Evolutionary conservation across 2,888 invertebrate species (phyloP).

Genomic region (Drosophila limbata): DNA sequence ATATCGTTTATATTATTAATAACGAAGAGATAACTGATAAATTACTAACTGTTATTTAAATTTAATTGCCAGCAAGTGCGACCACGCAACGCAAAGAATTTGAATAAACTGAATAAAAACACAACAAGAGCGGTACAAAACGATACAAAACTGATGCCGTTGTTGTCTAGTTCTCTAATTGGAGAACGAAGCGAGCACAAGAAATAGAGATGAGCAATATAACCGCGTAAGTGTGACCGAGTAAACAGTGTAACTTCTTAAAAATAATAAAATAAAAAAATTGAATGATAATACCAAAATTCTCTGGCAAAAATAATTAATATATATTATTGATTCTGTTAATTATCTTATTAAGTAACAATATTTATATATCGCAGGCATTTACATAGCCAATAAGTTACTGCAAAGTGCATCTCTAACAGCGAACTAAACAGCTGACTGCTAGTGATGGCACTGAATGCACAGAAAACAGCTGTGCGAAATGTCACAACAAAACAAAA

Average conservation of each 20-base stretch:
- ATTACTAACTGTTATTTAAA: slow-evolving; percentile 6
- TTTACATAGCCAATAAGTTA: neutral
- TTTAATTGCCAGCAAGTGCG: slow-evolving; percentile 7
- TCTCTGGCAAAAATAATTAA: too few species aligned
- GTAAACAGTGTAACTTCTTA: neutral
- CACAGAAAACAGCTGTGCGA: slow-evolving; percentile 45
- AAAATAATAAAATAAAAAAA: neutral
- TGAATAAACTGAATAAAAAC: slow-evolving; percentile 44
- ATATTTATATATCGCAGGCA: neutral
- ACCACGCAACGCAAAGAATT: slow-evolving; percentile 44
- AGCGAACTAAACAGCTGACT: slow-evolving; percentile 32
- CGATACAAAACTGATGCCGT: slow-evolving; percentile 47
- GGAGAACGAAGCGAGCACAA: slow-evolving; percentile 41
- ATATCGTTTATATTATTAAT: slow-evolving; percentile 56
- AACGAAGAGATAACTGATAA: slow-evolving; percentile 3
- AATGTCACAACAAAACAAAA: slow-evolving; percentile 68
- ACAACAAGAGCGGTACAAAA: slow-evolving; percentile 57
- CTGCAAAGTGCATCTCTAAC: slow-evolving; percentile 33
- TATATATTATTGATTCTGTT: too few species aligned
- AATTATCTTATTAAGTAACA: too few species aligned
- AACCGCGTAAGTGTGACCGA: slow-evolving; percentile 11
- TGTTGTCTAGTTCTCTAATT: slow-evolving; percentile 47
- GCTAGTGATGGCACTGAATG: slow-evolving; percentile 44
- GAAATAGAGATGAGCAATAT: slow-evolving; percentile 38
- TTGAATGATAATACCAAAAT: neutral